These are phyloP conservation scores for Crotophaga sulcirostris DNA, from an alignment of 2,113 vertebrate species.

Conservation along the genomic window DNA sequence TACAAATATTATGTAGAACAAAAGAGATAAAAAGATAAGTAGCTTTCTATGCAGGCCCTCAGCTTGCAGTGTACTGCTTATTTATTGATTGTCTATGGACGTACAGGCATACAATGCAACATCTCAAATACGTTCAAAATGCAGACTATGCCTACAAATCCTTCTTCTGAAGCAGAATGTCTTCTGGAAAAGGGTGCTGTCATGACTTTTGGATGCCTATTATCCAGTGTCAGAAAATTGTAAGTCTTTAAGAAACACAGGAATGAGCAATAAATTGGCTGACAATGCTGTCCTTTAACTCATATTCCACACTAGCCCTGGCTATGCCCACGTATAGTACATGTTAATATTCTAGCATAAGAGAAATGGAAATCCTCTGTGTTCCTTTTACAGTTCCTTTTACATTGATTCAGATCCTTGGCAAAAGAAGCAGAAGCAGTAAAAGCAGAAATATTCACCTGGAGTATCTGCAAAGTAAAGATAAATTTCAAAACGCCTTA, in stretches of 20 bases:
- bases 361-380: not conserved
- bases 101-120: not conserved
- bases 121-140: not conserved
- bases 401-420: not conserved
- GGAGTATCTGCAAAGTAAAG: conserved; percentile 27
- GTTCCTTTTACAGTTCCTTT: not conserved
- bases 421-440: conserved; percentile 1
- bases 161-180: not conserved
- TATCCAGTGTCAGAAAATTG: not conserved
- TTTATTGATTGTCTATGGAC: not conserved
- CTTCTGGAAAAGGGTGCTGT: not conserved
- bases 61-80: not conserved
- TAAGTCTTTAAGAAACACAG: not conserved
- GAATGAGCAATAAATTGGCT: not conserved
- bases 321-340: not conserved
- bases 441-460: conserved; percentile 11
- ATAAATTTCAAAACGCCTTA: not conserved
- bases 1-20: not conserved
- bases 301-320: not conserved
- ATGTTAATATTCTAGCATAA: not conserved
- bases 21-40: not conserved
- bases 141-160: not conserved
- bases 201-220: not conserved
- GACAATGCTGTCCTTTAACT: not conserved
- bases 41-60: not conserved